phyloP scores from a whole-genome alignment of 2,113 vertebrate genomes.

The Octodon degus region DNA sequence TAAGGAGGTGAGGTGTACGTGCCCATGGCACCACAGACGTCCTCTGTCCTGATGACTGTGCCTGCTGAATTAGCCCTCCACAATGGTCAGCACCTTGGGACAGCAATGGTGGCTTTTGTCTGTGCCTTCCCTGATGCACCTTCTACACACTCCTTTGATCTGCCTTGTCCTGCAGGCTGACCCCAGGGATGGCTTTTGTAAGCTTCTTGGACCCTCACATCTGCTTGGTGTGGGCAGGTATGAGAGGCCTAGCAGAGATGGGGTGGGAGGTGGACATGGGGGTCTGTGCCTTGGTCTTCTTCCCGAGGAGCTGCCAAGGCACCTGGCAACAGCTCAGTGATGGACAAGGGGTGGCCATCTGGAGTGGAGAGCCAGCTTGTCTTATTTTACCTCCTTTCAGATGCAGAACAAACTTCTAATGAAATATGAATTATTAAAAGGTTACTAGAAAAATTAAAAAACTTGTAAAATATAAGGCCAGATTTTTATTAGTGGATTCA shows the following conservation, averaged over 20 bases:
- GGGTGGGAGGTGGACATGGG: neutral
- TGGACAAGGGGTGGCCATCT: neutral
- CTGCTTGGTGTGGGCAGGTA: neutral
- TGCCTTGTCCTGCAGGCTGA: neutral
- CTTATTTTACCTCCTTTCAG: neutral
- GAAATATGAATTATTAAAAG: constrained; percentile 12
- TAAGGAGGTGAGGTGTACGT: neutral
- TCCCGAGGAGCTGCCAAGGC: neutral
- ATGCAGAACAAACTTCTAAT: neutral
- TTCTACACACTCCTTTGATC: neutral
- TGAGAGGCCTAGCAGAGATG: neutral
- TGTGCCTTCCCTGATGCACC: neutral
- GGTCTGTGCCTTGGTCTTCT: neutral
- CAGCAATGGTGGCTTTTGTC: neutral
- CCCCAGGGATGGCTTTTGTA: neutral
- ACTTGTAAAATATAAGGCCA: neutral
- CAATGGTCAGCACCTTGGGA: neutral
- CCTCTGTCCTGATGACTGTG: neutral
- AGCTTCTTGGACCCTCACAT: neutral
- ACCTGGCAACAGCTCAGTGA: neutral
- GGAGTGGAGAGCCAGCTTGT: neutral
- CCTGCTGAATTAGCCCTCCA: neutral
- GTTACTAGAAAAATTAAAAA: constrained; percentile 39
- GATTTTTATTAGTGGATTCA: constrained; percentile 7
- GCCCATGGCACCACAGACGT: neutral